Base-by-base conservation (phyloP, 2,888 invertebrate species). In the Tenthredo amoena region DNA sequence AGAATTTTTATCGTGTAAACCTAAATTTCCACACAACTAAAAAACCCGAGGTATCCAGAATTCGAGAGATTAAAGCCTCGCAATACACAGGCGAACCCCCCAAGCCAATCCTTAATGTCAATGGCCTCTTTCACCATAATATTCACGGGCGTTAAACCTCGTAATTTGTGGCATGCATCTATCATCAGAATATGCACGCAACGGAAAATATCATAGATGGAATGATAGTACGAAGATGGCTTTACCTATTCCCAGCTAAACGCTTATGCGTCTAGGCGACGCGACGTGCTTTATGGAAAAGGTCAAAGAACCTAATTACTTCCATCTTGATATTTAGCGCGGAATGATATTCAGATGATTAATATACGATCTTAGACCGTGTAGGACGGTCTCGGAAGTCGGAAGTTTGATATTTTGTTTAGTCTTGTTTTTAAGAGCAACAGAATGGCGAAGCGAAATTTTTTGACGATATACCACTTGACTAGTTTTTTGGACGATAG, bases 131-230 rank as follows among this genome's bases (percentile, higher is more conserved):
- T 85, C 84, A 58, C 72, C 85, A 85, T 55, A 62, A 74, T 26
- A 62, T 74, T 76, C 85, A 72, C 74, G 84, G 43, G 58, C 58
- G 74, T 83, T 83, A 74, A 84, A 58, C 83, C 62, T 71, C 85
- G 85, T 84, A 74, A 85, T 84, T 84, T 76, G 72, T 74, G 55
- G 81, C 85, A 84, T 85, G 81, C 85, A 84, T 85, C 84, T 84
- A 83, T 85, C 84, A 84, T 85, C 74, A 34, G 84, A 43, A 85
- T 47, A 3, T 85, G 84, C 82, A 85, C 85, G 85, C 85, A 82
- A 85, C 71, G 81, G 71, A 58, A 82, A 85, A 85, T 85, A 85
- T 82, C 71, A 62, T 72, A 62, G 74, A 10, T 34, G 21, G 65
- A 43, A 82, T 26, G 34, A 65, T 12, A 12, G 12, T 47, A 15